Evolutionary conservation across 2,888 invertebrate species (phyloP), one percentile per base, ranked within the genome.

Genomic region (Strigamia transsilvanica): DNA sequence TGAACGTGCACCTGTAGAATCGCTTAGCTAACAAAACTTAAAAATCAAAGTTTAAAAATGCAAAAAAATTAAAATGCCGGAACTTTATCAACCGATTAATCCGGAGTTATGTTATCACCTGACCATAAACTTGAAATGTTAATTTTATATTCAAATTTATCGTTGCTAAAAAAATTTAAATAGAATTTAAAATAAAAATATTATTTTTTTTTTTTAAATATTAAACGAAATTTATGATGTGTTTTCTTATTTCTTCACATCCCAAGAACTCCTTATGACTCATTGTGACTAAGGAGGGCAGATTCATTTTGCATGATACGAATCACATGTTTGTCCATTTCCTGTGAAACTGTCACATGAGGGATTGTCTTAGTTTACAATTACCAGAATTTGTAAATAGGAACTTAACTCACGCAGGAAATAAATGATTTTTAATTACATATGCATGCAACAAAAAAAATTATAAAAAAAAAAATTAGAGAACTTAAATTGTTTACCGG

Each of bases 271-370:
- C 12, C 73, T 73, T 73, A 32, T 73, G 73, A 73, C 27, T 73
- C 73, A 73, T 27, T 73, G 73, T 73, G 73, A 73, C 73, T 73
- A 73, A 73, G 73, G 73, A 73, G 73, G 73, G 73, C 73, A 73
- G 73, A 73, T 73, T 73, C 73, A 73, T 73, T 73, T 73, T 73
- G 73, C 73, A 73, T 73, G 73, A 73, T 73, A 73, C 73, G 27
- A 73, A 73, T 73, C 73, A 73, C 73, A 73, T 73, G 73, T 73
- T 73, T 73, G 73, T 73, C 73, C 73, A 73, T 73, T 73, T 73
- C 73, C 73, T 73, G 73, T 73, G 73, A 73, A 73, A 73, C 73
- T 73, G 73, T 73, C 73, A 73, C 32, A 32, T 7, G 73, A 56
- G 73, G 32, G 73, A 73, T 73, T 73, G 73, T 73, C 73, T 73